phyloP scores from a whole-genome alignment of 2,113 vertebrate species.

The Campylomormyrus tamandua region DNA sequence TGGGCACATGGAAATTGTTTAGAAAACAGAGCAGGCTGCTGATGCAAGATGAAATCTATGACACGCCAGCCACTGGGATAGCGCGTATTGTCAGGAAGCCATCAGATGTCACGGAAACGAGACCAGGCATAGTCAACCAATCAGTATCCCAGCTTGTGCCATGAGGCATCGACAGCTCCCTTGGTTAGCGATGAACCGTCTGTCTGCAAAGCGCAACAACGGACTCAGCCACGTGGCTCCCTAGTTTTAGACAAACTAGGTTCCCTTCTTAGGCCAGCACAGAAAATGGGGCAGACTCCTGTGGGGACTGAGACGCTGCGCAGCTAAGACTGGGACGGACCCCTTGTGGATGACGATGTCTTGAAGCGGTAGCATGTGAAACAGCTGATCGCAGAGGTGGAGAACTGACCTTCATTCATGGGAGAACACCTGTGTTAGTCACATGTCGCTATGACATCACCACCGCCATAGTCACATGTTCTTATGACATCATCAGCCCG shows the following conservation, averaged over 20 bases:
- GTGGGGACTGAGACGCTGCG: background rate
- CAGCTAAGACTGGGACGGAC: background rate
- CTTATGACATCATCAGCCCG: background rate
- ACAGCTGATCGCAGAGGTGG: background rate
- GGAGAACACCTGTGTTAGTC: background rate
- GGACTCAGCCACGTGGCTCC: background rate
- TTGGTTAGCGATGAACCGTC: background rate
- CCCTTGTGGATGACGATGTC: background rate
- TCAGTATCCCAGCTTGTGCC: background rate
- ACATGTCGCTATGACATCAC: background rate
- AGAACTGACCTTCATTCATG: background rate
- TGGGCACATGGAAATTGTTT: background rate
- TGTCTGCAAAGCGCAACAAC: background rate
- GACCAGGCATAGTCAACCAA: background rate
- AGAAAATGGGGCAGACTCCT: background rate
- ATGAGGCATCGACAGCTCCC: background rate
- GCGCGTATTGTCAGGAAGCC: background rate
- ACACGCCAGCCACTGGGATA: background rate
- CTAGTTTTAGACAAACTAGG: background rate
- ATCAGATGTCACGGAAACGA: background rate
- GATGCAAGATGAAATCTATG: background rate
- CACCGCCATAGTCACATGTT: background rate
- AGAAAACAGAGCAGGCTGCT: background rate
- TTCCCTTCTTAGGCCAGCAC: background rate
- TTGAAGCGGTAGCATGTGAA: background rate